These are phyloP conservation scores for Dendrolimus punctatus DNA, from an alignment of 1,140 invertebrate genomes.

Conservation along the genomic window DNA sequence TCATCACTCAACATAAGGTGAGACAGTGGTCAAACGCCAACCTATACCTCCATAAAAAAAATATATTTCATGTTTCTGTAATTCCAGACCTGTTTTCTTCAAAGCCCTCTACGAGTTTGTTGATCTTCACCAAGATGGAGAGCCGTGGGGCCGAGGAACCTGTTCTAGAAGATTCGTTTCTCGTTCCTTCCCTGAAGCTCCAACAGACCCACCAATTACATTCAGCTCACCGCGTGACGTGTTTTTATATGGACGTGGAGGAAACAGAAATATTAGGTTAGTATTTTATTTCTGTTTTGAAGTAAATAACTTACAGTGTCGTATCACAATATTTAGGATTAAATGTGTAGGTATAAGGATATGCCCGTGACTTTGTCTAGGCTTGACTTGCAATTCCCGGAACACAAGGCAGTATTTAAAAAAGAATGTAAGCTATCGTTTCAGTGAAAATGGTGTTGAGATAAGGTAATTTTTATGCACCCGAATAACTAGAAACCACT, in stretches of 20 bases:
- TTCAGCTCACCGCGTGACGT: slow-evolving; percentile 84
- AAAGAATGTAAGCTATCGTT: too few species aligned
- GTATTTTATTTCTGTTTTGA: neutral
- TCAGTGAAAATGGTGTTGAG: too few species aligned
- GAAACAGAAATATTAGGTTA: slow-evolving; percentile 84
- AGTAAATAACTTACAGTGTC: neutral
- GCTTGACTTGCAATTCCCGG: too few species aligned
- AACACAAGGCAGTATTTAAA: too few species aligned
- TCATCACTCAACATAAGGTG: too few species aligned
- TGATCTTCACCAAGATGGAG: slow-evolving; percentile 87
- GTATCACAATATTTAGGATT: too few species aligned
- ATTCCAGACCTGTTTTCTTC: slow-evolving; percentile 83
- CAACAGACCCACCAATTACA: slow-evolving; percentile 73
- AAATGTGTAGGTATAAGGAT: too few species aligned
- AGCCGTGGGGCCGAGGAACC: slow-evolving; percentile 77
- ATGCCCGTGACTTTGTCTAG: too few species aligned
- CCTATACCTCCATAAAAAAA: too few species aligned
- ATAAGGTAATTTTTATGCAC: too few species aligned
- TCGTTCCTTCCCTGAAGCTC: slow-evolving; percentile 70
- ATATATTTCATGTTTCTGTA: neutral
- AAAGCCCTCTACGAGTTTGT: slow-evolving; percentile 92
- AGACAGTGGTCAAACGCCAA: too few species aligned
- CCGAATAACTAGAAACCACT: too few species aligned
- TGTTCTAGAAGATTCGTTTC: slow-evolving; percentile 81
- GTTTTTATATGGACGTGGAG: slow-evolving; percentile 89